Evolutionary conservation across 1,140 invertebrate species (phyloP).

Genomic region (Anoplophora glabripennis): DNA sequence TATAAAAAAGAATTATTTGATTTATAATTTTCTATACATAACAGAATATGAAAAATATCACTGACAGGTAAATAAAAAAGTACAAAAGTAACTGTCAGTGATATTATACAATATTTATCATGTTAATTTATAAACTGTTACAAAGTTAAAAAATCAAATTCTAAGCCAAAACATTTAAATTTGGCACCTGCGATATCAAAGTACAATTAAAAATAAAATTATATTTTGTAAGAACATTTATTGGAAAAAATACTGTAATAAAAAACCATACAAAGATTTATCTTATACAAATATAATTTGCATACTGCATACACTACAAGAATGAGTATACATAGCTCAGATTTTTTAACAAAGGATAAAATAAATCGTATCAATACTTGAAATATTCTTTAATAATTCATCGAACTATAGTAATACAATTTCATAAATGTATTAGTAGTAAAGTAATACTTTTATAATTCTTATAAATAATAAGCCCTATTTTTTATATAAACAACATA

Average conservation of each 20-base stretch:
- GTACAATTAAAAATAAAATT: slow-evolving; percentile 11
- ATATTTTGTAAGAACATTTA: slow-evolving; percentile 36
- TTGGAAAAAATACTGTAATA: slow-evolving; percentile 38
- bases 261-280: slow-evolving; percentile 34
- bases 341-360: slow-evolving; percentile 17
- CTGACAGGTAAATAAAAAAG: too few relatives aligned
- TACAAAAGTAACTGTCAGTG: slow-evolving; percentile 13
- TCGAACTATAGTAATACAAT: slow-evolving; percentile 1
- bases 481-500: slow-evolving; percentile 10
- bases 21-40: too few relatives aligned
- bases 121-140: slow-evolving; percentile 26
- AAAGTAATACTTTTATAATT: slow-evolving; percentile 11
- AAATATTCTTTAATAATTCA: slow-evolving; percentile 3
- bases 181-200: slow-evolving; percentile 28
- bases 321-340: slow-evolving; percentile 27
- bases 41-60: too few relatives aligned
- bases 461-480: slow-evolving; percentile 18
- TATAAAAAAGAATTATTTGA: too few relatives aligned
- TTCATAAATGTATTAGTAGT: slow-evolving; percentile 4
- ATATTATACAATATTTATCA: slow-evolving; percentile 24
- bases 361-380: slow-evolving; percentile 2
- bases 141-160: slow-evolving; percentile 29
- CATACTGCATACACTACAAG: slow-evolving; percentile 24
- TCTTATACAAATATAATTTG: slow-evolving; percentile 34
- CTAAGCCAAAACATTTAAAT: slow-evolving; percentile 24